phyloP scores from a whole-genome alignment of 2,113 vertebrate species.

The Cyanocitta stelleri region DNA sequence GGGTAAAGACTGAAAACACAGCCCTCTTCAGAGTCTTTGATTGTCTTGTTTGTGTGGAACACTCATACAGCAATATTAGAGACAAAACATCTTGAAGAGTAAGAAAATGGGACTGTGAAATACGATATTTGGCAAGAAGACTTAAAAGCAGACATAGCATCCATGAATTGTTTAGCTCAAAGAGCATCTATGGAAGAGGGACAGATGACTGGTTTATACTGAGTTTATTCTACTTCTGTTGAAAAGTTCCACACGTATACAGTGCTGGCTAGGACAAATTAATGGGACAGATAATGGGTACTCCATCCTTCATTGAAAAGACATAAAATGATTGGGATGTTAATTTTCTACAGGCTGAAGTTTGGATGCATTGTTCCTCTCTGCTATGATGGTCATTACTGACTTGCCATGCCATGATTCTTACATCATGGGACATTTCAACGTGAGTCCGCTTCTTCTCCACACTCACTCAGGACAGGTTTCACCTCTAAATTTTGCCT shows the following conservation, averaged over 20 bases:
- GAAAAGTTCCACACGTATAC: background rate
- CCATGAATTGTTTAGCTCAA: background rate
- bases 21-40: background rate
- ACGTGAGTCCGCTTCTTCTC: rapidly evolving
- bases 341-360: background rate
- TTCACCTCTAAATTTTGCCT: background rate
- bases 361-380: background rate
- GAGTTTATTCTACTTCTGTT: background rate
- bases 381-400: background rate
- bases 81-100: background rate
- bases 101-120: background rate
- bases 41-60: background rate
- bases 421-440: background rate
- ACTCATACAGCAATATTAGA: background rate
- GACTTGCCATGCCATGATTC: background rate
- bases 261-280: background rate
- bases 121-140: background rate
- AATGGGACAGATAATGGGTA: background rate
- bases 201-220: background rate
- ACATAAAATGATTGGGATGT: background rate
- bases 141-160: background rate
- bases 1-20: background rate
- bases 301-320: background rate
- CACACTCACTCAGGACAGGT: background rate
- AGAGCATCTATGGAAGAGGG: background rate